Conservation (phyloP, 2,113 vertebrate genomes). For the Mus musculus region DNA sequence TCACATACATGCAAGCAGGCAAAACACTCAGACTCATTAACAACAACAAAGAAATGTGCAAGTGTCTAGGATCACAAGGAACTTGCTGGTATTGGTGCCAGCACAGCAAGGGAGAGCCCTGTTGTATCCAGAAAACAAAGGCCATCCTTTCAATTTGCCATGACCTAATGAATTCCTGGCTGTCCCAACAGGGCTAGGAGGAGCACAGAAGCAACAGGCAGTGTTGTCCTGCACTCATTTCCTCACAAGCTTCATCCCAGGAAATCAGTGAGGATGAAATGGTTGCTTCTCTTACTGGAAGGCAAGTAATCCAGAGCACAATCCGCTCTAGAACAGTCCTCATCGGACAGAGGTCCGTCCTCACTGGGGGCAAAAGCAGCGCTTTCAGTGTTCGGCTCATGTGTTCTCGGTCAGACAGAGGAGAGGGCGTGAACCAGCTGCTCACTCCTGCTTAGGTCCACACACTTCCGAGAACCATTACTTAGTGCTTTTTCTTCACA, state of each 20-base stretch:
- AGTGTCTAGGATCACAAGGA: neutral
- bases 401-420: slow-evolving; percentile 4
- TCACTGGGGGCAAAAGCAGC: neutral
- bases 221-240: neutral
- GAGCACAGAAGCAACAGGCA: slow-evolving; percentile 19
- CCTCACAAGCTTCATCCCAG: neutral
- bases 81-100: neutral
- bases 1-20: neutral
- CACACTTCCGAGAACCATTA: neutral
- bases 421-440: neutral
- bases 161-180: slow-evolving; percentile 32
- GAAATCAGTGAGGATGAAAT: neutral
- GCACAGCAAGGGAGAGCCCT: neutral
- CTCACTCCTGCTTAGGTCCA: neutral
- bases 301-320: slow-evolving; percentile 40
- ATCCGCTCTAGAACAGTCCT: neutral
- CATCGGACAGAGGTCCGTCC: neutral
- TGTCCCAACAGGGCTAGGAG: neutral
- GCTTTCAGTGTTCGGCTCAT: slow-evolving; percentile 16
- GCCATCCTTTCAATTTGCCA: slow-evolving; percentile 9
- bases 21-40: neutral
- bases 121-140: neutral
- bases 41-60: neutral
- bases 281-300: slow-evolving; percentile 36
- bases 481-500: neutral